A percentile compares a stretch with the other conserved stretches of the same genome.
Conservation (phyloP, 2,797 vertebrate genomes). For the Anas bernieri region DNA sequence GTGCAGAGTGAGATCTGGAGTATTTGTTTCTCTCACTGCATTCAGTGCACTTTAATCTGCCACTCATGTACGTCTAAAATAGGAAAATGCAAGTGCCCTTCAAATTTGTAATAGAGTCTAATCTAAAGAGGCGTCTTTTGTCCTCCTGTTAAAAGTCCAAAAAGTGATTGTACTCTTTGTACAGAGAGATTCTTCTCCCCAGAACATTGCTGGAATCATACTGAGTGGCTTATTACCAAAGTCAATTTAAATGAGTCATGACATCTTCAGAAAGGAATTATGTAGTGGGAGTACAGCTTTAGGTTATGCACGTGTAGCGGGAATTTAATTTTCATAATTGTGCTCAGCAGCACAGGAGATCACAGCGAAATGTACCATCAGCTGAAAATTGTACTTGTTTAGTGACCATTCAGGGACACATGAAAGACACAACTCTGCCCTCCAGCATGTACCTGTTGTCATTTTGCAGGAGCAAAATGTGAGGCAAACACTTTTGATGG, state of each 20-base stretch:
- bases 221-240: not conserved
- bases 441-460: not conserved
- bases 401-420: rapidly evolving
- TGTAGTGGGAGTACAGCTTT: not conserved
- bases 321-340: not conserved
- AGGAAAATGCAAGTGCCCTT: not conserved
- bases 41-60: not conserved
- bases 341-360: not conserved
- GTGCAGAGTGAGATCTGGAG: not conserved
- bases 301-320: not conserved
- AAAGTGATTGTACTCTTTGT: not conserved
- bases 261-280: not conserved
- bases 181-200: not conserved
- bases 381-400: rapidly evolving
- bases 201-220: not conserved
- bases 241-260: not conserved
- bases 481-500: slow-evolving; percentile 98
- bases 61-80: not conserved
- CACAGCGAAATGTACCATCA: not conserved
- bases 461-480: slow-evolving; percentile 88
- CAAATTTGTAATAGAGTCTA: not conserved
- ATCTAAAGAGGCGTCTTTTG: not conserved
- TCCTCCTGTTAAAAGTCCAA: not conserved
- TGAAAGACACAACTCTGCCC: not conserved
- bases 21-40: not conserved